These are phyloP conservation scores for Mesoclemmys tuberculata DNA, from an alignment of 2,113 vertebrate genomes.

Conservation along the genomic window DNA sequence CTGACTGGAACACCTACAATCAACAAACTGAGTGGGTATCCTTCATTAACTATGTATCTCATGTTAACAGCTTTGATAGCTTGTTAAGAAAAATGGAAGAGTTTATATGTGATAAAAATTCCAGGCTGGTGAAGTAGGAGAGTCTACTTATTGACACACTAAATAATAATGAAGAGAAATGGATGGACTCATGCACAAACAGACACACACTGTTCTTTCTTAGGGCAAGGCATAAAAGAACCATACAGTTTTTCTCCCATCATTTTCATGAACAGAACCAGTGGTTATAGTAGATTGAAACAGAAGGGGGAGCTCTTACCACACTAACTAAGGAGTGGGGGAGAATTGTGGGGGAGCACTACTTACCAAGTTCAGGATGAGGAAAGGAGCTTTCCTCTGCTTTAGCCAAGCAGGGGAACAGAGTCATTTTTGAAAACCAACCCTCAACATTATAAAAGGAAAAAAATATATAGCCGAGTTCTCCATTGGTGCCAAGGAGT, in stretches of 20 bases:
- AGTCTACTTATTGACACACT: neutral
- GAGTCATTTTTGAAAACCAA: neutral
- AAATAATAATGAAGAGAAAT: accelerated
- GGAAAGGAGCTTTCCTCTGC: neutral
- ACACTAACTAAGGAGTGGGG: neutral
- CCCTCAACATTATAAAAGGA: neutral
- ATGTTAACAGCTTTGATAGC: neutral
- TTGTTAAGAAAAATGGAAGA: neutral
- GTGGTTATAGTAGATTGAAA: neutral
- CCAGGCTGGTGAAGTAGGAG: neutral
- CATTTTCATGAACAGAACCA: neutral
- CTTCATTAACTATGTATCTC: neutral
- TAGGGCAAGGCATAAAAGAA: neutral
- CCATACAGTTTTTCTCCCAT: neutral
- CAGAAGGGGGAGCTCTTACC: neutral
- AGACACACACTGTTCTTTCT: no score
- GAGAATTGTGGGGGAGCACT: neutral
- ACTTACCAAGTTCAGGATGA: neutral
- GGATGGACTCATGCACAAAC: neutral
- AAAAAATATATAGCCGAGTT: neutral
- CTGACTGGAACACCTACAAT: neutral
- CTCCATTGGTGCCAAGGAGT: neutral
- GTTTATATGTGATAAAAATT: neutral
- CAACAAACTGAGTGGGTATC: neutral
- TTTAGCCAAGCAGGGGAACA: neutral